Base-by-base conservation (phyloP, 2,888 invertebrate species). In the Nymphalis urticae region DNA sequence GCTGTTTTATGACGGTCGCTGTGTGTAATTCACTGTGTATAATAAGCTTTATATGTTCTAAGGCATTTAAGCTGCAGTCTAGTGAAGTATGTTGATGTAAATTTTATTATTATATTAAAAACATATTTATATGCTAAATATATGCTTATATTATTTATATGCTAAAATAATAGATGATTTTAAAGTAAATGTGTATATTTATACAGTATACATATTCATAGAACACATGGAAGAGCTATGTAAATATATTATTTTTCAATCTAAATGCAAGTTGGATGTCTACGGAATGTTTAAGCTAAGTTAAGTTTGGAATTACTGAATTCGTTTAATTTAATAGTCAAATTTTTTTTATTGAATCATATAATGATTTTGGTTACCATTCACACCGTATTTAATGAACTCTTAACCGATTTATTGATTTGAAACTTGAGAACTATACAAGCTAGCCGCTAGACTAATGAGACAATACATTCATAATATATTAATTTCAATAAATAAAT, bases 1-100 rank as follows among this genome's bases (percentile, higher is more conserved):
- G 54, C 54, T 32, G 47, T 68, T 66, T 62, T 66, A 68, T 51
- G 42, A 53, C 51, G 50, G 27, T 48, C 56, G 13, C 21, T 54
- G 50, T 42, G 42, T 19, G 51, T 63, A 50, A 56, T 48, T 59
- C 36, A 19, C 42, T 27, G 19, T 48, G 19, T 27, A 9, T 27
- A 6, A 10, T 53, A 4, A 36, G n/a, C 42, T 60, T 53, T 60
- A 4, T 66, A 27, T 27, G 36, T 50, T n/a, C 47, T 0, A 48
- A 27, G n/a, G 6, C 1, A 47, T 10, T 10, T 62, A 51, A n/a
- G 13, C 9, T 48, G 21, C 13, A 48, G 24, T 60, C 16, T 16
- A 19, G 21, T 60, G 0, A 19, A n/a, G 19, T 42, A 59, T 42
- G 48, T 8, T 27, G 21, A 48, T 61, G 58, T 36, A 42, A 42